phyloP scores from a whole-genome alignment of 2,888 invertebrate species.

The Morpho deidamia region DNA sequence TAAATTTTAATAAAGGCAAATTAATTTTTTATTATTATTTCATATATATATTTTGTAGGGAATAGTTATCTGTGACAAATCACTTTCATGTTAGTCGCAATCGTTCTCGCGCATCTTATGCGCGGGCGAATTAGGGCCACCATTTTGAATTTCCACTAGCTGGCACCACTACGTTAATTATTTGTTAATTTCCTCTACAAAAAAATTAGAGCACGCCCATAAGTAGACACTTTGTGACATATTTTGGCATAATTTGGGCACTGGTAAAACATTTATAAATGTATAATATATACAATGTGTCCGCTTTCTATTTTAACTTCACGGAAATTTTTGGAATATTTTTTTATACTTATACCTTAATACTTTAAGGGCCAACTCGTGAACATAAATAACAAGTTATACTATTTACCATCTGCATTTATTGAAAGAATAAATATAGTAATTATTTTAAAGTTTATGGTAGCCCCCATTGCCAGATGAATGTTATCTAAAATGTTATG shows the following conservation, averaged over 20 bases:
- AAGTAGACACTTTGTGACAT: too few species aligned
- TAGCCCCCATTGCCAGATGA: constrained; percentile 3
- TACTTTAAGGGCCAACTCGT: too few species aligned
- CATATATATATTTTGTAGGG: neutral
- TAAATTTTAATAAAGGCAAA: too few species aligned
- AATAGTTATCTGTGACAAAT: neutral
- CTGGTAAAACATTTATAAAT: too few species aligned
- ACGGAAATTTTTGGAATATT: too few species aligned
- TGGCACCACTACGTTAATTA: neutral
- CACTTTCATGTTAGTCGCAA: constrained; percentile 20
- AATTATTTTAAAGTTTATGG: neutral
- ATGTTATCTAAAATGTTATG: constrained; percentile 27
- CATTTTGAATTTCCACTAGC: neutral
- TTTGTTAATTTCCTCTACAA: too few species aligned
- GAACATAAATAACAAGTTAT: neutral
- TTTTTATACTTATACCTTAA: too few species aligned
- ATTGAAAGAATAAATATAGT: too few species aligned
- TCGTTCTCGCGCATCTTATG: constrained; percentile 25
- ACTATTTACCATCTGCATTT: neutral
- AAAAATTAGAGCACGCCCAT: too few species aligned
- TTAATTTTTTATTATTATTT: neutral
- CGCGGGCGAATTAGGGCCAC: constrained; percentile 7
- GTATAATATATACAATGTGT: too few species aligned
- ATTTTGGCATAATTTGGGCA: too few species aligned
- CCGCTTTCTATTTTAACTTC: too few species aligned